These are phyloP conservation scores for Heliconius charithonia DNA, from an alignment of 2,888 invertebrate genomes.

Conservation along the genomic window DNA sequence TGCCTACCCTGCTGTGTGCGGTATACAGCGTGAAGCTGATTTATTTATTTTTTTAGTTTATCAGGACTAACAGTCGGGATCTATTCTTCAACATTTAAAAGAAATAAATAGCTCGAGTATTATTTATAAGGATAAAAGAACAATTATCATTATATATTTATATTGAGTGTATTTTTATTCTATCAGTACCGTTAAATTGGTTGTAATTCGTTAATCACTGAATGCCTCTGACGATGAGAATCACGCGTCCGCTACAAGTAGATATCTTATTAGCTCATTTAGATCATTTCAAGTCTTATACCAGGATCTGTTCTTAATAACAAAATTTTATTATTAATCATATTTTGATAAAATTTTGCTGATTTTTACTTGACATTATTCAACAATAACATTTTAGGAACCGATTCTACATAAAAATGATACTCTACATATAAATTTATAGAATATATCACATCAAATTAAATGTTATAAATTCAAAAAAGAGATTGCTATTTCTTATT, in stretches of 20 bases:
- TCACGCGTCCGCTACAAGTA: constrained; percentile 7
- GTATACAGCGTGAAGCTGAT: no score
- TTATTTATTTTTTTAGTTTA: no score
- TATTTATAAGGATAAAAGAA: no score
- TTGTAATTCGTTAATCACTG: constrained; percentile 17
- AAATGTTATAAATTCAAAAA: not conserved
- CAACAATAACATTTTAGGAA: not conserved
- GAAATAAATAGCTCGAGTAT: no score
- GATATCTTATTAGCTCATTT: constrained; percentile 5
- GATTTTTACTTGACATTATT: not conserved
- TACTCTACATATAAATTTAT: not conserved
- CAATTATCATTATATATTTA: no score
- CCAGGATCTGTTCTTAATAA: not conserved
- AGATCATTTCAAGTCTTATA: not conserved
- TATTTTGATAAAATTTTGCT: not conserved
- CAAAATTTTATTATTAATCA: not conserved
- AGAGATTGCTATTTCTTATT: no score
- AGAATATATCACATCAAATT: not conserved
- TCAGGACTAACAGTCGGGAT: no score
- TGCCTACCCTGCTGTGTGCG: no score
- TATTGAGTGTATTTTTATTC: not conserved
- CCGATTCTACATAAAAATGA: not conserved
- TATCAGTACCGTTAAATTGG: not conserved
- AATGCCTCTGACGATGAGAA: constrained; percentile 17
- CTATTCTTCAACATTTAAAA: no score